These are phyloP conservation scores for Mustelus asterias DNA, from an alignment of 2,113 vertebrate species.

Conservation along the genomic window DNA sequence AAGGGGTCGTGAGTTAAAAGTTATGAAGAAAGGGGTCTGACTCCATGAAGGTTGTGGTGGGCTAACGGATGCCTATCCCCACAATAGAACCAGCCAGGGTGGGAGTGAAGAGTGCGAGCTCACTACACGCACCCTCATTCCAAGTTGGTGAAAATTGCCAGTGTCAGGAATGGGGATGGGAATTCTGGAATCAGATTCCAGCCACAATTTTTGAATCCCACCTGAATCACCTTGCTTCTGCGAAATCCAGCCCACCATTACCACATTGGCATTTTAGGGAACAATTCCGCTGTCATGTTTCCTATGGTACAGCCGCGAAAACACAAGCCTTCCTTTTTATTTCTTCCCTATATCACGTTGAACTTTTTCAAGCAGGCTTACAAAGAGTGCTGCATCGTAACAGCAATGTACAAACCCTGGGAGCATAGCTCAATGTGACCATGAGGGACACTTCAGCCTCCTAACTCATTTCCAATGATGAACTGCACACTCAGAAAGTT, in stretches of 20 bases:
- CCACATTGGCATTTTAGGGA: no score
- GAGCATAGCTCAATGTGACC: neutral
- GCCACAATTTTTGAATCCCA: no score
- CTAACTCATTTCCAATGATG: neutral
- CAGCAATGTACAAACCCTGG: neutral
- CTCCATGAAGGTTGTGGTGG: neutral
- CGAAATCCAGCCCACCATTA: no score
- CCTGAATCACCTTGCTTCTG: no score
- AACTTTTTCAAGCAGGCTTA: neutral
- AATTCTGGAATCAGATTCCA: no score
- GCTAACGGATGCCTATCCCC: neutral
- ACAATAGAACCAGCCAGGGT: no score
- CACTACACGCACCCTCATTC: neutral
- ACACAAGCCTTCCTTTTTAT: neutral
- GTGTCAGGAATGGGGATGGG: no score
- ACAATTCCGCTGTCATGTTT: no score
- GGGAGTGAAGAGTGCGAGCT: neutral
- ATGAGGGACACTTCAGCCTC: neutral
- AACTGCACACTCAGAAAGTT: neutral
- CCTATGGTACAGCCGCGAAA: no score
- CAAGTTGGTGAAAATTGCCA: neutral
- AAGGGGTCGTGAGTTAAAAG: neutral
- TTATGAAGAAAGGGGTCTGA: neutral
- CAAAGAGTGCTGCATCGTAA: neutral
- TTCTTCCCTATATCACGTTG: neutral